Evolutionary conservation across 2,113 vertebrate genomes (phyloP).

Genomic region (Crotalus horridus): DNA sequence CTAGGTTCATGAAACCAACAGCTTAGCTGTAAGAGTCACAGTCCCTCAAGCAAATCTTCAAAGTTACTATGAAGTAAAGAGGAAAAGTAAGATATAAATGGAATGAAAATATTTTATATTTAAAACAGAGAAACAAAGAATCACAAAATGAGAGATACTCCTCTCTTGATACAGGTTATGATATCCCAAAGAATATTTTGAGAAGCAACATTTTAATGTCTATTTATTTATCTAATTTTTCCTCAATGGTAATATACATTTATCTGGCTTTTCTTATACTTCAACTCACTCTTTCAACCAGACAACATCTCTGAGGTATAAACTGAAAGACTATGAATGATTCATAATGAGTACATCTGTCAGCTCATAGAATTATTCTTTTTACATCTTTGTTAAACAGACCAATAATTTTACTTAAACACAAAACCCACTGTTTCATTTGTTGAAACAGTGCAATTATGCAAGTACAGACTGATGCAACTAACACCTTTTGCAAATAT

Average conservation of each 20-base stretch:
- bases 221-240: not conserved
- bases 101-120: not conserved
- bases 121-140: not conserved
- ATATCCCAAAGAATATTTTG: not conserved
- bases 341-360: not conserved
- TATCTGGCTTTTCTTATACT: not conserved
- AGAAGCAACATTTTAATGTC: not conserved
- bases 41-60: not conserved
- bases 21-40: not conserved
- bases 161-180: not conserved
- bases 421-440: not conserved
- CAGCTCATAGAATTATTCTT: not conserved
- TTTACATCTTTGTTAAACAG: not conserved
- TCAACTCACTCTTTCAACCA: not conserved
- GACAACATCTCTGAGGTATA: not conserved
- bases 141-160: not conserved
- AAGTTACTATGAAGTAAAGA: not conserved
- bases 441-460: not conserved
- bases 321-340: not conserved
- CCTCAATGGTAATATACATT: no score
- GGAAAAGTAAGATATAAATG: not conserved
- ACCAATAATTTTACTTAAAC: not conserved
- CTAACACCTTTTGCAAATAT: constrained; percentile 40
- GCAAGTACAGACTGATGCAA: not conserved
- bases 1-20: not conserved